A percentile compares a stretch with the other conserved stretches of the same genome.
These are phyloP conservation scores for Octonoba sinensis DNA, from an alignment of 2,888 invertebrate genomes.

Conservation along the genomic window DNA sequence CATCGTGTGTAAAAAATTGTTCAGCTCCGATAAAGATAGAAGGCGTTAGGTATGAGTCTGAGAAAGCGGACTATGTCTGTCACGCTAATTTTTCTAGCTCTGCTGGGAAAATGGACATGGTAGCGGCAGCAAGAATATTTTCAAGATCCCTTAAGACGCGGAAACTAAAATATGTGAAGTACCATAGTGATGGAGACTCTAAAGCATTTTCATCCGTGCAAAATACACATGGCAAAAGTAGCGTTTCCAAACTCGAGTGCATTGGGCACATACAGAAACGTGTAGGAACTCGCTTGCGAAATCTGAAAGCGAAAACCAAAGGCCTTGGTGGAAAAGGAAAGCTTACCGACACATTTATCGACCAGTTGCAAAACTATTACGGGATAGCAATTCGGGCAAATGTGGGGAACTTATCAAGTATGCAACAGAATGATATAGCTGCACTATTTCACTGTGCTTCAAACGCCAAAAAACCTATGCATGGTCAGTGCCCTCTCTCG, in stretches of 20 bases:
- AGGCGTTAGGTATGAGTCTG: neutral
- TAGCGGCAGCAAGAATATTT: slow-evolving; percentile 17
- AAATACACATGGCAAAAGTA: neutral
- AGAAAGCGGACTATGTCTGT: neutral
- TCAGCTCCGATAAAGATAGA: neutral
- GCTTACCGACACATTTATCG: no score
- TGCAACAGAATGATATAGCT: slow-evolving; percentile 15
- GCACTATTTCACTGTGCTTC: slow-evolving; percentile 18
- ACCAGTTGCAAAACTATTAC: slow-evolving; percentile 4
- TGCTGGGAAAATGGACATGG: slow-evolving; percentile 9
- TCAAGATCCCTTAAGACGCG: neutral
- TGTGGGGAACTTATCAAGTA: neutral
- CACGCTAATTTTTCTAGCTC: neutral
- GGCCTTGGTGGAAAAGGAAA: slow-evolving; percentile 15
- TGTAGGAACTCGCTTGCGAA: slow-evolving; percentile 17
- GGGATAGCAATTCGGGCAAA: neutral
- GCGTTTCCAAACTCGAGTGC: slow-evolving; percentile 16
- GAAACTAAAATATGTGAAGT: neutral
- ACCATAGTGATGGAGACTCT: slow-evolving; percentile 28
- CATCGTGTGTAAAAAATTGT: neutral
- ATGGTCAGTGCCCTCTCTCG: slow-evolving; percentile 28
- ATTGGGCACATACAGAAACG: slow-evolving; percentile 17
- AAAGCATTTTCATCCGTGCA: slow-evolving; percentile 12
- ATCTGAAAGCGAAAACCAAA: slow-evolving; percentile 5
- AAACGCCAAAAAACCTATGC: neutral